phyloP scores from a whole-genome alignment of 2,113 vertebrate genomes.

The Peucedramus taeniatus region DNA sequence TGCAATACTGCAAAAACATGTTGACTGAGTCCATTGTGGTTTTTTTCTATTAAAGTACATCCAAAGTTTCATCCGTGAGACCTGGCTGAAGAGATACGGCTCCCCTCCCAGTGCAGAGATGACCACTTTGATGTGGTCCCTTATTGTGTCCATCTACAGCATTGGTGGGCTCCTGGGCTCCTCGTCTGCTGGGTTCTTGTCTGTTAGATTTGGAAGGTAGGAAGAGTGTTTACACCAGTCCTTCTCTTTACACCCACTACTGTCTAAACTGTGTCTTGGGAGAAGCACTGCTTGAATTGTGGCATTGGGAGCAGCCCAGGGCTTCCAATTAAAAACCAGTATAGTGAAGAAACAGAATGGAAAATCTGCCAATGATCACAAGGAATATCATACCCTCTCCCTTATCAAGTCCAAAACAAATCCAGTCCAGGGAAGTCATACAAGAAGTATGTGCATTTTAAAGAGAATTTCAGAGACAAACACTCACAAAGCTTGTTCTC shows the following conservation, averaged over 20 bases:
- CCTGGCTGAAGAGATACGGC: constrained; percentile 68
- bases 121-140: constrained; percentile 75
- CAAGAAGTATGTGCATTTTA: not conserved
- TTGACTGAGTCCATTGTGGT: not conserved
- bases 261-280: not conserved
- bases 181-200: constrained; percentile 64
- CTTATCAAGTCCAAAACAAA: not conserved
- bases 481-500: not conserved
- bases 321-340: not conserved
- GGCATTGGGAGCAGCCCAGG: not conserved
- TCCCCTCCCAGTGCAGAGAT: constrained; percentile 45
- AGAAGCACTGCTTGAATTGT: not conserved
- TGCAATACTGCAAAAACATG: not conserved
- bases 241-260: not conserved
- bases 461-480: not conserved
- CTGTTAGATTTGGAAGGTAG: constrained; percentile 75
- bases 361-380: not conserved
- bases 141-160: constrained; percentile 72
- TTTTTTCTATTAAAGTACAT: constrained; percentile 63
- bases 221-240: not conserved
- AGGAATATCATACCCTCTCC: not conserved
- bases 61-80: constrained; percentile 71
- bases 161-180: constrained; percentile 71
- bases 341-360: not conserved
- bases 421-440: not conserved